A percentile compares a stretch with the other conserved stretches of the same genome.
Conservation (phyloP, 2,113 vertebrate genomes). For the Platichthys flesus region DNA sequence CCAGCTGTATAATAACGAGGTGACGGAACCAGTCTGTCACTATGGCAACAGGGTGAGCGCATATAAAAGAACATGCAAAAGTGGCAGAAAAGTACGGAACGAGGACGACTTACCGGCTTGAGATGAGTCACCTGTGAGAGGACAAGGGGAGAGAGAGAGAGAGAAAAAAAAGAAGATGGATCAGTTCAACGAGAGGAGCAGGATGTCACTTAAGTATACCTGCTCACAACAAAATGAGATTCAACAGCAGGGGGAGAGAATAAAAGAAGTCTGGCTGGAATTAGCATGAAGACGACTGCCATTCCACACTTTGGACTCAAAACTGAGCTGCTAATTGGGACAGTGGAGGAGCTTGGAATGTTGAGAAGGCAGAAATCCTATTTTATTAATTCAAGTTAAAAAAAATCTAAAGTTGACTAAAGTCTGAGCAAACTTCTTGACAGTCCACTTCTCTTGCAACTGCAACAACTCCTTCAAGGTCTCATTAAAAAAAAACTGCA, state of each 20-base stretch:
- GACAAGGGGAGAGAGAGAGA: slow-evolving; percentile 18
- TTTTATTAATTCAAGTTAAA: slow-evolving; percentile 14
- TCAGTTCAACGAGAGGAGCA: slow-evolving; percentile 48
- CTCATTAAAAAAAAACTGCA: slow-evolving; percentile 24
- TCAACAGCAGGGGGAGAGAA: slow-evolving; percentile 6
- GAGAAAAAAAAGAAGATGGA: slow-evolving; percentile 9
- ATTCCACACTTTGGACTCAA: neutral
- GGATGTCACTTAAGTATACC: slow-evolving; percentile 18
- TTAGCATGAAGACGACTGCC: slow-evolving; percentile 20
- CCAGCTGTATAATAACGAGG: neutral
- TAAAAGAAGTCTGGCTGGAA: slow-evolving; percentile 37
- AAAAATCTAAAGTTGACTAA: neutral
- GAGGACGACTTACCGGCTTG: slow-evolving; percentile 76
- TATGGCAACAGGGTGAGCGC: neutral
- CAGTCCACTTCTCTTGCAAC: neutral
- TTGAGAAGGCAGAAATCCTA: slow-evolving; percentile 12
- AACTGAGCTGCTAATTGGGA: slow-evolving; percentile 35
- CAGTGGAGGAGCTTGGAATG: neutral
- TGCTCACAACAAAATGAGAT: slow-evolving; percentile 17
- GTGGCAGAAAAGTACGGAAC: slow-evolving; percentile 4
- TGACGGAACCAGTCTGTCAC: neutral
- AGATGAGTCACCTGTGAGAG: slow-evolving; percentile 79
- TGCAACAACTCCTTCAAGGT: slow-evolving; percentile 26
- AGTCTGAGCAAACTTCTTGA: neutral
- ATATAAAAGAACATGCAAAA: neutral